Percentiles rank a stretch among this genome's conserved stretches.
These are phyloP conservation scores for Strigamia crassipes DNA, from an alignment of 2,888 invertebrate genomes.

Conservation along the genomic window DNA sequence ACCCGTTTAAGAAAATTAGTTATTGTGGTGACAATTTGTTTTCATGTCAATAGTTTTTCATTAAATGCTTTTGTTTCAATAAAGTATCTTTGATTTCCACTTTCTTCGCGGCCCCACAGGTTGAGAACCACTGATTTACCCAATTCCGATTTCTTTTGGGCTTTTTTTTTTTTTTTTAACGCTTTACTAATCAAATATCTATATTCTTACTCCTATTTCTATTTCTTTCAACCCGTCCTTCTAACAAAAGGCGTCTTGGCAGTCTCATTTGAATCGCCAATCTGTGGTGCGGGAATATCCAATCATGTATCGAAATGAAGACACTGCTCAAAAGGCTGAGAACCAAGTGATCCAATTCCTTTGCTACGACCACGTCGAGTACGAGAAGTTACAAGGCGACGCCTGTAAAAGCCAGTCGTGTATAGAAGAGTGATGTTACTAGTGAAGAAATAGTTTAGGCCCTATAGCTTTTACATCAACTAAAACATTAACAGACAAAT, in stretches of 20 bases:
- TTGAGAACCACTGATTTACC: too few species aligned
- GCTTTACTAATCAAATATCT: background rate
- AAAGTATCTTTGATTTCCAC: too few species aligned
- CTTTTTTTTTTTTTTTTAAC: background rate
- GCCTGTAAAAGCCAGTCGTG: constrained; percentile 49
- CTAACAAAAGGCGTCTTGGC: constrained; percentile 47
- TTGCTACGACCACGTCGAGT: constrained; percentile 49
- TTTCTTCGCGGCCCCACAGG: too few species aligned
- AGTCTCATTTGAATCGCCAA: constrained; percentile 47
- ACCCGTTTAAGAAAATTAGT: too few species aligned
- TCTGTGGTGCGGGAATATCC: constrained; percentile 49
- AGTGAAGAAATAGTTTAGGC: background rate
- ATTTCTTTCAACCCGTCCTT: background rate
- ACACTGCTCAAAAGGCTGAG: constrained; percentile 47
- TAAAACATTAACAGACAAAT: background rate
- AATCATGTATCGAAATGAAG: constrained; percentile 48
- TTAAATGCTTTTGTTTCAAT: too few species aligned
- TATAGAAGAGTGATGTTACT: constrained; percentile 46
- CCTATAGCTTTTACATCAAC: background rate
- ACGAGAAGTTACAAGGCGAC: constrained; percentile 47
- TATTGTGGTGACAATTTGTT: too few species aligned
- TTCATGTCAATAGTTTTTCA: too few species aligned
- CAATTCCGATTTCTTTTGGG: background rate
- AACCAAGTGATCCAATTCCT: constrained; percentile 48
- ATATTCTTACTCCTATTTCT: background rate